Base-by-base conservation (phyloP, 2,797 vertebrate genomes). In the Hydrolagus colliei region DNA sequence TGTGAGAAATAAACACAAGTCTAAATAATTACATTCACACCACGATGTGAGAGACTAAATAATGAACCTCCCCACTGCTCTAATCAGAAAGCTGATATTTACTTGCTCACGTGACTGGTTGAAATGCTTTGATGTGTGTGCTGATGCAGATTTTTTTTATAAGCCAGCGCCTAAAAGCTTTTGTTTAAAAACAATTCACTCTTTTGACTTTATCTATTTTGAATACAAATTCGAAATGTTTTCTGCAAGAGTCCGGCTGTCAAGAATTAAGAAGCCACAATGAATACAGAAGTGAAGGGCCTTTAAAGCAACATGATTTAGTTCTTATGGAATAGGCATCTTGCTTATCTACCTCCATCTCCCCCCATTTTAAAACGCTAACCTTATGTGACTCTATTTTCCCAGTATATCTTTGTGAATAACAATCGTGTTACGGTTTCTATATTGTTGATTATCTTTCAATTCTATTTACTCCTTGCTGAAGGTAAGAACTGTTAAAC, bases 401-500 rank as follows among this genome's bases (percentile, higher is more conserved):
- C 27, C 41, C 41, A 52, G 41, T 52, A 52, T 52, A 3, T 52
- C 41, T 52, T 86, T 85, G 86, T 87, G 63, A 88, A 89, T 73
- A 84, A 89, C 89, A 87, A 86, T 73, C 61, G 12, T 0, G 78
- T 89, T 89, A 52, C 3, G 87, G 88, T 88, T 88, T 11, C 76
- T 89, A 68, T 87, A 88, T 89, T 80, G 73, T 87, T 88, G 73
- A 63, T 89, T 86, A 86, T 12, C 0, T 89, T 90, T 90, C 78
- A 87, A 27, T 92, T 90, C 90, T 87, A 88, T 90, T 90, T 91
- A 9, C 90, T 62, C 91, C 88, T 91, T 95, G 77, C 90, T 96
- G 90, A 94, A 96, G 94, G 94, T 96, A 96, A 96, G 94, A 91
- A 71, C 72, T 0, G 86, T 89, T 86, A 75, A 88, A 87, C 27